Base-by-base conservation (phyloP, 2,797 vertebrate genomes). In the Erpetoichthys calabaricus region DNA sequence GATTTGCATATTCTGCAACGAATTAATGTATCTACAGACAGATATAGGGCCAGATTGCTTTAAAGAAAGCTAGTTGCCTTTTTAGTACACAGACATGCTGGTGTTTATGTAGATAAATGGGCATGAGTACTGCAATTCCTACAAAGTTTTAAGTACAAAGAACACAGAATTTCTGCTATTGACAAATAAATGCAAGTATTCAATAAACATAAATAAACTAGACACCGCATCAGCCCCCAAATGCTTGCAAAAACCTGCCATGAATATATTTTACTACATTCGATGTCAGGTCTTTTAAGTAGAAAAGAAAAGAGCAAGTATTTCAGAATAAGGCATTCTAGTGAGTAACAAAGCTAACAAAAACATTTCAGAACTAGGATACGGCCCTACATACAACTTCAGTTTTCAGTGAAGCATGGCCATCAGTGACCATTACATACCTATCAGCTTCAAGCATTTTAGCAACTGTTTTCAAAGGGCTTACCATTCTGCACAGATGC, bases 1-100 rank as follows among this genome's bases (percentile, higher is more conserved):
- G 61, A 61, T 74, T 71, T 73, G 64, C 66, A 75, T 74, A 63
- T 66, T 70, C 69, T 66, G 67, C 58, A 64, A 60, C 64, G 63
- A 66, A 63, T 64, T 62, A 68, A 63, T 57, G 62, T 60, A 70
- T 74, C 70, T 77, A 67, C 66, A 67, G 65, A 62, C 60, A 63
- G 61, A 63, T 65, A 64, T 65, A 70, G 69, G 64, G 56, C 65
- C 66, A 64, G 62, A 63, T 55, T 57, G 42, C 52, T 47, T 55
- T 55, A 47, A 55, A 59, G 45, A 55, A 49, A 42, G 55, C 45
- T 55, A n/a, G 7, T 46, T 42, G 58, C 8, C 45, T 59, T 43
- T 55, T n/a, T 8, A 5, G 25, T 3, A 47, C 25, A 6, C 57
- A 53, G 44, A 59, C 25, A 9, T 5, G 5, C 41, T 54, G 41